Conservation (phyloP, 1,140 invertebrate genomes). For the Trachymyrmex cornetzi region DNA sequence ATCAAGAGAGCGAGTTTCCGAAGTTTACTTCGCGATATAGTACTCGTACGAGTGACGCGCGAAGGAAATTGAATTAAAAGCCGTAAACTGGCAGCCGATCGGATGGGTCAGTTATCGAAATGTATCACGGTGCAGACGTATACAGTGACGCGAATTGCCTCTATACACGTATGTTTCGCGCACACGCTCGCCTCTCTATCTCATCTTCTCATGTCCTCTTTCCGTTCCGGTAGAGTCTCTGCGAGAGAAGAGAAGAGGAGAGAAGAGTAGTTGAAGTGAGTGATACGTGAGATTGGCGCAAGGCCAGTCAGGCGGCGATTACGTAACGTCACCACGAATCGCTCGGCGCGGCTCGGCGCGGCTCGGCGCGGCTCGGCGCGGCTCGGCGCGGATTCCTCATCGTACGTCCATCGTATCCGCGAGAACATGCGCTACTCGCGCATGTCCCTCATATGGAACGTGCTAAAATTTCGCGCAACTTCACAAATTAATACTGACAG, state of each 20-base stretch:
- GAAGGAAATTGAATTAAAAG: slow-evolving; percentile 52
- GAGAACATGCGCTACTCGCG: neutral
- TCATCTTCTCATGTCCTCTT: neutral
- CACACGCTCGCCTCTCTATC: slow-evolving; percentile 6
- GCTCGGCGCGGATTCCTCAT: slow-evolving; percentile 49
- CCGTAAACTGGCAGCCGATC: slow-evolving; percentile 44
- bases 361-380: too few relatives aligned
- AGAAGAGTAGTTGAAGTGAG: slow-evolving; percentile 50
- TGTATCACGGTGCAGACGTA: neutral
- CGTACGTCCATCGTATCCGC: neutral
- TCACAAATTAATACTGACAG: slow-evolving; percentile 12
- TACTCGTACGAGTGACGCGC: neutral
- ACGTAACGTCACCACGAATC: slow-evolving; percentile 78
- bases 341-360: slow-evolving; percentile 34
- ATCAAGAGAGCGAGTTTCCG: slow-evolving; percentile 27
- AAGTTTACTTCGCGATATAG: neutral
- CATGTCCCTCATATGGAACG: neutral
- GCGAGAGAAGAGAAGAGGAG: slow-evolving; percentile 18
- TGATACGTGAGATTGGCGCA: slow-evolving; percentile 79
- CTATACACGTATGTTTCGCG: neutral
- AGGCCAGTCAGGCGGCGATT: slow-evolving; percentile 77
- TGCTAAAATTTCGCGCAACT: neutral
- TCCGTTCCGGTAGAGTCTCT: neutral
- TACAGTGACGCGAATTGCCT: neutral
- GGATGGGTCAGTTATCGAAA: slow-evolving; percentile 26